Percentiles rank a stretch among this genome's conserved stretches.
Evolutionary conservation across 2,888 invertebrate species (phyloP).

Genomic region (Noctua pronuba): DNA sequence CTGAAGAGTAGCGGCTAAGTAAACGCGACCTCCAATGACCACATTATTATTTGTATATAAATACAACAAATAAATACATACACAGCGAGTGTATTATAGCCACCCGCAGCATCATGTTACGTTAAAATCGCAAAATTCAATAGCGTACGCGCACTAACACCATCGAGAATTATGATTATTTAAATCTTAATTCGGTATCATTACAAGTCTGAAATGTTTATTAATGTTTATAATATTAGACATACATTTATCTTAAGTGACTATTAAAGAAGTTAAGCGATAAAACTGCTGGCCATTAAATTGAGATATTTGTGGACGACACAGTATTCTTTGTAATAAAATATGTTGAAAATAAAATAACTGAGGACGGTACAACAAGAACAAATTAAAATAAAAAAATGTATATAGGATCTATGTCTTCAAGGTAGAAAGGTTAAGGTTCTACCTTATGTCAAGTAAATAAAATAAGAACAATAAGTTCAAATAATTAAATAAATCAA

Average conservation of each 20-base stretch:
- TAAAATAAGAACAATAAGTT: constrained; percentile 19
- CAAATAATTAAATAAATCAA: constrained; percentile 25
- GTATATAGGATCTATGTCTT: constrained; percentile 31
- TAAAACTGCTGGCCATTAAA: constrained; percentile 81
- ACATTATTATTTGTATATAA: constrained; percentile 75
- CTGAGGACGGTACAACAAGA: constrained; percentile 47
- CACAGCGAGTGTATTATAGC: constrained; percentile 52
- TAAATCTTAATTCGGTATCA: constrained; percentile 74
- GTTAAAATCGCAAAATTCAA: constrained; percentile 52
- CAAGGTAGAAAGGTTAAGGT: constrained; percentile 22
- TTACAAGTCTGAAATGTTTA: constrained; percentile 72
- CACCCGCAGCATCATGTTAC: constrained; percentile 44
- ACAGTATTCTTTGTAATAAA: constrained; percentile 61
- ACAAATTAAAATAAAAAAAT: constrained; percentile 22
- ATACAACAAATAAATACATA: constrained; percentile 71
- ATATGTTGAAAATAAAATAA: constrained; percentile 51
- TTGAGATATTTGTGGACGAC: constrained; percentile 73
- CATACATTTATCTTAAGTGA: constrained; percentile 73
- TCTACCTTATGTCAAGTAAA: constrained; percentile 39
- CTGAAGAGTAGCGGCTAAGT: constrained; percentile 78
- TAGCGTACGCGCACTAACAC: constrained; percentile 59
- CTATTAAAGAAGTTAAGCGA: constrained; percentile 73
- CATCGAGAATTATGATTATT: constrained; percentile 60
- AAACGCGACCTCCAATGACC: constrained; percentile 78
- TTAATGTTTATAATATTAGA: constrained; percentile 66